Percentiles rank a stretch among this genome's conserved stretches.
Evolutionary conservation across 2,797 vertebrate species (phyloP).

Genomic region (Rhyacichthys aspro): DNA sequence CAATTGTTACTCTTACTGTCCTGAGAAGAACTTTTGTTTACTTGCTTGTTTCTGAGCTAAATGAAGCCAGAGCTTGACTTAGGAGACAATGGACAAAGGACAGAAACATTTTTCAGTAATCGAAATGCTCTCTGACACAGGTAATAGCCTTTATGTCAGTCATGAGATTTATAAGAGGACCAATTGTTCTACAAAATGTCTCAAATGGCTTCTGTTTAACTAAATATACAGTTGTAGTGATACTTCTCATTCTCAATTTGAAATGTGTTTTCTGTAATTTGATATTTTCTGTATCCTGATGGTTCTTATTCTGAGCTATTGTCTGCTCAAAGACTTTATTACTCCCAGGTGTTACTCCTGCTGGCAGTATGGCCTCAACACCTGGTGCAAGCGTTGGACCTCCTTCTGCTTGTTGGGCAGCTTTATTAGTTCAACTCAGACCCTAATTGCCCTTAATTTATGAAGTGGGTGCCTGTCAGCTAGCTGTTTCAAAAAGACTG

Average conservation of each 20-base stretch:
- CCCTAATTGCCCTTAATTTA: slow-evolving; percentile 64
- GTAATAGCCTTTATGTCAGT: too few relatives aligned
- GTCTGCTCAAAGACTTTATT: slow-evolving; percentile 51
- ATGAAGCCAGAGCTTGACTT: background rate
- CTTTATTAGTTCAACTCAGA: slow-evolving; percentile 59
- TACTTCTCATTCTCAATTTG: too few relatives aligned
- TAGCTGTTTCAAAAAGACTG: slow-evolving; percentile 36
- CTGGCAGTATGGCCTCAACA: slow-evolving; percentile 48
- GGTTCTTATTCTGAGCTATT: slow-evolving; percentile 33
- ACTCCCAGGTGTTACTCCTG: slow-evolving; percentile 66
- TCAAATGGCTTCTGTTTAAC: background rate
- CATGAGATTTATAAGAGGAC: too few relatives aligned
- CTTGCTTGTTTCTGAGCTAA: slow-evolving; percentile 3
- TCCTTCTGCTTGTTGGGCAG: slow-evolving; percentile 51
- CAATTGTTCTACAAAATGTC: too few relatives aligned
- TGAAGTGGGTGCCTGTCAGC: slow-evolving; percentile 35
- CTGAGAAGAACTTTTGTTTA: slow-evolving; percentile 47
- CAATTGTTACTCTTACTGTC: slow-evolving; percentile 23
- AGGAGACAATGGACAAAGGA: background rate
- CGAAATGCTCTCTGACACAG: too few relatives aligned
- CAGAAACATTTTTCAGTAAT: too few relatives aligned
- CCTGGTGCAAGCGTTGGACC: slow-evolving; percentile 55
- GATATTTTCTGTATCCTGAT: background rate
- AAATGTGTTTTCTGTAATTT: slow-evolving; percentile 10
- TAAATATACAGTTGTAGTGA: background rate